phyloP scores from a whole-genome alignment of 2,888 invertebrate genomes.

The Amorpha juglandis region DNA sequence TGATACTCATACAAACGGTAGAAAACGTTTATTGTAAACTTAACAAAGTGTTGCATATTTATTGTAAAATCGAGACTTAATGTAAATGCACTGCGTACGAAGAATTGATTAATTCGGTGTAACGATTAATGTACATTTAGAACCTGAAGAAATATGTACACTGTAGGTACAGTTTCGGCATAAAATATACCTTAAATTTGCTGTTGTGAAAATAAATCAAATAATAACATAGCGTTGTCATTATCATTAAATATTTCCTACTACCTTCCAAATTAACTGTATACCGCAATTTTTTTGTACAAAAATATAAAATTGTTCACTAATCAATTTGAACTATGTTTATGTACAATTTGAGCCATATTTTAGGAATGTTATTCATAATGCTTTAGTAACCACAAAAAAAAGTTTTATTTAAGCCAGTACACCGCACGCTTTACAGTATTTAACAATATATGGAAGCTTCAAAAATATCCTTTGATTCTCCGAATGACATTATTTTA shows the following conservation, averaged over 20 bases:
- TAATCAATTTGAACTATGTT: too few relatives aligned
- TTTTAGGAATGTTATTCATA: neutral
- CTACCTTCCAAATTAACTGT: neutral
- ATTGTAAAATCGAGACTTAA: conserved; percentile 40
- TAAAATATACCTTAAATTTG: conserved; percentile 13
- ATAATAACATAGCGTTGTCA: conserved; percentile 3
- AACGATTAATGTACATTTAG: conserved; percentile 33
- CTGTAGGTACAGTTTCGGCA: neutral
- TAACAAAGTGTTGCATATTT: conserved; percentile 44
- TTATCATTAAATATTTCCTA: neutral
- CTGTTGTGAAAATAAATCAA: conserved; percentile 30
- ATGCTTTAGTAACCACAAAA: too few relatives aligned
- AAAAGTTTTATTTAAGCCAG: too few relatives aligned
- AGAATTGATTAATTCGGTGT: conserved; percentile 57
- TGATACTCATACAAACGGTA: conserved; percentile 58
- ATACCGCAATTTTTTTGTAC: neutral
- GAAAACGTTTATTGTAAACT: conserved; percentile 50
- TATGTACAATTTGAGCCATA: neutral
- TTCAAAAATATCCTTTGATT: too few relatives aligned
- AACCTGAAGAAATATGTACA: neutral
- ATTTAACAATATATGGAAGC: too few relatives aligned
- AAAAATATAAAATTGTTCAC: neutral
- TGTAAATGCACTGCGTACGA: conserved; percentile 58
- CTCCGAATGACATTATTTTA: too few relatives aligned
- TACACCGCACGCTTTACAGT: too few relatives aligned